A percentile compares a stretch with the other conserved stretches of the same genome.
These are phyloP conservation scores for Gallinago nigripennis DNA, from an alignment of 2,797 vertebrate genomes.

Conservation along the genomic window DNA sequence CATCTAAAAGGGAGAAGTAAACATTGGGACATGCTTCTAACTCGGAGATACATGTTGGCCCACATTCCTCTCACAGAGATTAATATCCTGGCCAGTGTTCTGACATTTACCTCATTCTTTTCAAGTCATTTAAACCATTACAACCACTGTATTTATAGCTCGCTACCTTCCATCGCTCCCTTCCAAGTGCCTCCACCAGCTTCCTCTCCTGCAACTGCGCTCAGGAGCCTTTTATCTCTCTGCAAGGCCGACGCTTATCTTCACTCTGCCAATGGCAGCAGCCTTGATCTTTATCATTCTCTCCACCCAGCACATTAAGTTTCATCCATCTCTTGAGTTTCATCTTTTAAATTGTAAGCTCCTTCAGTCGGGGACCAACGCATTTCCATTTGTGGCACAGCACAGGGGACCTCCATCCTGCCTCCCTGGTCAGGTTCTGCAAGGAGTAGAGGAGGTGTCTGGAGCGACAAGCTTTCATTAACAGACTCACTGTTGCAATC, in stretches of 20 bases:
- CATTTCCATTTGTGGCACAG: neutral
- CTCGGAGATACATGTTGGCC: slow-evolving; percentile 10
- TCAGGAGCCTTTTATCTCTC: slow-evolving; percentile 33
- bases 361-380: neutral
- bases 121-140: slow-evolving; percentile 48
- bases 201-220: neutral
- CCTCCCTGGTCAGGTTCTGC: slow-evolving; percentile 1
- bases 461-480: neutral
- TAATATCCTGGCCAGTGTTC: slow-evolving; percentile 41
- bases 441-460: neutral
- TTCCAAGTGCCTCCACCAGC: slow-evolving; percentile 8
- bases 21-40: neutral
- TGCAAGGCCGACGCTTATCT: slow-evolving; percentile 10
- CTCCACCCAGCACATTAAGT: slow-evolving; percentile 34
- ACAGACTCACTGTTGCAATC: neutral
- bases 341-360: neutral
- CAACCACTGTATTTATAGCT: slow-evolving; percentile 31
- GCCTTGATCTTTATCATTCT: slow-evolving; percentile 37
- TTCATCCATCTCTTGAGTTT: slow-evolving; percentile 25
- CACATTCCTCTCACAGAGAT: slow-evolving; percentile 48
- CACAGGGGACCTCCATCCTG: neutral
- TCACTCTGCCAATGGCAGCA: neutral
- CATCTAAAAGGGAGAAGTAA: neutral
- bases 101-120: slow-evolving; percentile 57
- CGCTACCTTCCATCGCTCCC: neutral